phyloP scores from a whole-genome alignment of 2,888 invertebrate genomes.

The Macaria notata region DNA sequence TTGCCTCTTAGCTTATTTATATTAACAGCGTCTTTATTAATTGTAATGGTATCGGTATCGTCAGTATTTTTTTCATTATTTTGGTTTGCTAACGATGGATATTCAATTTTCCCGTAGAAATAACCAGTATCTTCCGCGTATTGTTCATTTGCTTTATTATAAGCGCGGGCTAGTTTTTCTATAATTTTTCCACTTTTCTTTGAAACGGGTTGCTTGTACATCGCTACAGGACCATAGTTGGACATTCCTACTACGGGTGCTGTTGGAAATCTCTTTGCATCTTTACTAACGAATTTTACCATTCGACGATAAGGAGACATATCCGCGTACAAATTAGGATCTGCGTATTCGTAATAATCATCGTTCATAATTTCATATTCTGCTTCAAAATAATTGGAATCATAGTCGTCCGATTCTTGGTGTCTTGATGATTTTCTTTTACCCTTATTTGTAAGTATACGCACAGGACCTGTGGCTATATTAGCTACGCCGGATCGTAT shows the following conservation, averaged over 20 bases:
- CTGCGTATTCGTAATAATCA: constrained; percentile 5
- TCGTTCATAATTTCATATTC: constrained; percentile 4
- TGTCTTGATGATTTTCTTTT: background rate
- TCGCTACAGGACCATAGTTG: constrained; percentile 54
- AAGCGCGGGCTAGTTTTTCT: constrained; percentile 49
- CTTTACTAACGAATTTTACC: constrained; percentile 50
- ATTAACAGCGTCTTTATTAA: no score
- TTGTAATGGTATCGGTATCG: no score
- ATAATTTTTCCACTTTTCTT: constrained; percentile 54
- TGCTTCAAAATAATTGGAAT: constrained; percentile 13
- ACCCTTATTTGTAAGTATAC: constrained; percentile 40
- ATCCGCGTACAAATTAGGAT: background rate
- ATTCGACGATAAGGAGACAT: constrained; percentile 49
- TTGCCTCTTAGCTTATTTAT: no score
- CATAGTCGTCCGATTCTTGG: background rate
- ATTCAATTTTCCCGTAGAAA: constrained; percentile 30
- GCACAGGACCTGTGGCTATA: constrained; percentile 37
- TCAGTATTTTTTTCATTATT: background rate
- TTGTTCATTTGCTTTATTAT: constrained; percentile 39
- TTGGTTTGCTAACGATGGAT: background rate
- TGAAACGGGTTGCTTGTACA: constrained; percentile 66
- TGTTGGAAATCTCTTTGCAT: constrained; percentile 51
- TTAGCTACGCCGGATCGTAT: constrained; percentile 48
- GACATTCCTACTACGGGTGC: constrained; percentile 52
- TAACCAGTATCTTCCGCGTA: constrained; percentile 23